A percentile compares a stretch with the other conserved stretches of the same genome.
Conservation (phyloP, 2,888 invertebrate genomes). For the Ceraclea dissimilis region DNA sequence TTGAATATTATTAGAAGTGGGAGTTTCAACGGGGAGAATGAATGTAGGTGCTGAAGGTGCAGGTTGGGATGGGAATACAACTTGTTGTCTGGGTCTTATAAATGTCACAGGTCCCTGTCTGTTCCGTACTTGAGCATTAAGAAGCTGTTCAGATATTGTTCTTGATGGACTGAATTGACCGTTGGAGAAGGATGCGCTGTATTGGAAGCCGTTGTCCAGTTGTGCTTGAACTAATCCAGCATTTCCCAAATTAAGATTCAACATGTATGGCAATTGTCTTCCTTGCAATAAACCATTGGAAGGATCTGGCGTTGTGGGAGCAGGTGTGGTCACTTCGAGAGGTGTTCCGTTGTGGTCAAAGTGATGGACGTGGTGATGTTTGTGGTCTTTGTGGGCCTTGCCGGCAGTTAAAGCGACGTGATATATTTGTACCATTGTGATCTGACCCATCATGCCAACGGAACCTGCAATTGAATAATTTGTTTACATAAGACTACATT, state of each 20-base stretch:
- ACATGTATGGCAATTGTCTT: slow-evolving; percentile 55
- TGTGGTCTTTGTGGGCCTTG: slow-evolving; percentile 80
- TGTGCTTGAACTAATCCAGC: slow-evolving; percentile 44
- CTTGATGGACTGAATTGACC: slow-evolving; percentile 55
- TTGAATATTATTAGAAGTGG: slow-evolving; percentile 55
- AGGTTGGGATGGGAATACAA: slow-evolving; percentile 28
- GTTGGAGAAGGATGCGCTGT: slow-evolving; percentile 53
- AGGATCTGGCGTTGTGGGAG: slow-evolving; percentile 45
- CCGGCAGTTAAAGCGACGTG: slow-evolving; percentile 75
- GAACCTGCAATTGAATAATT: slow-evolving; percentile 38
- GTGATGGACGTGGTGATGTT: slow-evolving; percentile 79
- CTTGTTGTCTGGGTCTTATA: background rate
- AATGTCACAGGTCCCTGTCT: background rate
- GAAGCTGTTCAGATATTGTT: slow-evolving; percentile 50
- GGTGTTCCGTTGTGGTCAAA: slow-evolving; percentile 65
- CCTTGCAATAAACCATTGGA: slow-evolving; percentile 51
- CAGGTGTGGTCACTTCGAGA: slow-evolving; percentile 50
- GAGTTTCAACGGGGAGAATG: slow-evolving; percentile 33
- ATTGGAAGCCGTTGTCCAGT: slow-evolving; percentile 43
- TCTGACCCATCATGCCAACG: slow-evolving; percentile 62
- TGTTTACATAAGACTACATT: no score
- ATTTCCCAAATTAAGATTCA: slow-evolving; percentile 44
- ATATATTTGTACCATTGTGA: slow-evolving; percentile 75
- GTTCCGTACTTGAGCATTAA: slow-evolving; percentile 26
- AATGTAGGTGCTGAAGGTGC: slow-evolving; percentile 16